Evolutionary conservation across 2,113 vertebrate genomes (phyloP).

Genomic region (Odobenus rosmarus): DNA sequence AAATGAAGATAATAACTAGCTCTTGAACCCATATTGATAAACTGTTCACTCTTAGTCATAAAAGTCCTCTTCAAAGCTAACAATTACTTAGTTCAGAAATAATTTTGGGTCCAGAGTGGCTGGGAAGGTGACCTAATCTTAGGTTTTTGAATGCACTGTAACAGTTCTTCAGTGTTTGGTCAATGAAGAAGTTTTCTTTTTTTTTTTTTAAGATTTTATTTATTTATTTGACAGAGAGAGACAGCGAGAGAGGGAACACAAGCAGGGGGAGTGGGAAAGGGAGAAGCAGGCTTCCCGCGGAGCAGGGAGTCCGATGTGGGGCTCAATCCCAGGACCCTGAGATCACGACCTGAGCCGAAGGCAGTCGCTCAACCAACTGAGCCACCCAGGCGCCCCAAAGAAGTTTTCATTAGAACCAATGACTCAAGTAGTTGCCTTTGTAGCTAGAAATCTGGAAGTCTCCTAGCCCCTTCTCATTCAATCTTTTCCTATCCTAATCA

Average conservation of each 20-base stretch:
- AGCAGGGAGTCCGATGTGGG: too few relatives aligned
- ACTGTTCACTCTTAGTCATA: not conserved
- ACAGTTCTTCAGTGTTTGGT: not conserved
- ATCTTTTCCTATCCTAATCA: not conserved
- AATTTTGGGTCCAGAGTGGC: not conserved
- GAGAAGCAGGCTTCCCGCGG: too few relatives aligned
- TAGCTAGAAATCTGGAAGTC: not conserved
- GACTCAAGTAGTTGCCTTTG: not conserved
- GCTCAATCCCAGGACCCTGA: too few relatives aligned
- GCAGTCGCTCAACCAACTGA: too few relatives aligned
- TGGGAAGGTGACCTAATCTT: not conserved
- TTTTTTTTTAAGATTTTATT: too few relatives aligned
- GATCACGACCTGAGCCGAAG: too few relatives aligned
- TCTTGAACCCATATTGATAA: not conserved
- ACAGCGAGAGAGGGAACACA: too few relatives aligned
- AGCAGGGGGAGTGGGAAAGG: too few relatives aligned
- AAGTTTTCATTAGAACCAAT: not conserved
- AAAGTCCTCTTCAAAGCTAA: not conserved
- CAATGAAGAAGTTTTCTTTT: not conserved
- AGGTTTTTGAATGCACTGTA: not conserved
- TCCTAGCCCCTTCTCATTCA: not conserved
- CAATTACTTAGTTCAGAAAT: not conserved
- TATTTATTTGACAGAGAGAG: too few relatives aligned
- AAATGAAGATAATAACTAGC: not conserved
- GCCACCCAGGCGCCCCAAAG: not conserved